Evolutionary conservation across 2,797 vertebrate species (phyloP), one percentile per base, ranked within the genome.

Genomic region (Darevskia nairensis): DNA sequence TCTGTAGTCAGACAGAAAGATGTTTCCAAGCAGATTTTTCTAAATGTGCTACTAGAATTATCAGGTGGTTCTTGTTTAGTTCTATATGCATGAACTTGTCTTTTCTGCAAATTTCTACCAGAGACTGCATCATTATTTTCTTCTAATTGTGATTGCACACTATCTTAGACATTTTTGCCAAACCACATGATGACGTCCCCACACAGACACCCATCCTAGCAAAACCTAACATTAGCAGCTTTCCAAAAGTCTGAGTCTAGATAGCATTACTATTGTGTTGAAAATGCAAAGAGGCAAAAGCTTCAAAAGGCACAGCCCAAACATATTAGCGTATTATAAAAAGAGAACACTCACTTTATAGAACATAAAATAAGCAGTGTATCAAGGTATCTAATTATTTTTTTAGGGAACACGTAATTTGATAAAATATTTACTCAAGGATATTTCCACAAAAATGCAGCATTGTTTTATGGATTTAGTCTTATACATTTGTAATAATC

Each of bases 41-140:
- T 35, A 72, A 83, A 61, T 29, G 21, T 50, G 59, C 66, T 82
- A 27, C 35, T 86, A 72, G 64, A 29, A 59, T 72, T 50, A 80
- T 39, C 35, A 66, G 27, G 35, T 4, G 9, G 13, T 80, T 44
- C 15, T 59, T 72, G 1, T 27, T 71, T 46, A 75, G 25, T 72
- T 35, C 66, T 86, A 15, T 74, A 64, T 29, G 72, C 35, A 59
- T 59, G n/a, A 86, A 90, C 55, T 35, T 69, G n/a, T 71, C 25
- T 86, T 82, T 83, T 78, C 64, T 29, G 1, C 44, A 17, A 79
- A 69, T 10, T 59, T n/a, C 19, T 71, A 21, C 25, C 44, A 35
- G 15, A 61, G 21, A 15, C 23, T 55, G 29, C 23, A 74, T 23
- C 15, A 72, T 85, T 89, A 55, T 55, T 64, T 80, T 84, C 32